Percentiles rank a stretch among this genome's conserved stretches.
These are phyloP conservation scores for Sarcophilus harrisii DNA, from an alignment of 2,797 vertebrate species.

Conservation along the genomic window DNA sequence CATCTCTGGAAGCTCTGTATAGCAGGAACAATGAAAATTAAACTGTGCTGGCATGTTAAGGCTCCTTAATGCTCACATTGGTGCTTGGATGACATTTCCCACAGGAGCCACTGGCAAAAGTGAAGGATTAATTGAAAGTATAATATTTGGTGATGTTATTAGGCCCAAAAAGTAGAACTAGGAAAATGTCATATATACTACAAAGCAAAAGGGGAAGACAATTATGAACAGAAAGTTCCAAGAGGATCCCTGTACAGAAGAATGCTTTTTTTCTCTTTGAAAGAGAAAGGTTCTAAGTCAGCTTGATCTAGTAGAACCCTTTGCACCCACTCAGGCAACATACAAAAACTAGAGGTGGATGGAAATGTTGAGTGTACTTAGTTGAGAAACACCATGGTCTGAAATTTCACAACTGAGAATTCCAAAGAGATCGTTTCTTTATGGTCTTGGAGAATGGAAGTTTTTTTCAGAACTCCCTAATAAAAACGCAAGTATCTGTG, in stretches of 20 bases:
- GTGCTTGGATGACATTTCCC: slow-evolving; percentile 33
- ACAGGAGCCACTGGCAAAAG: not conserved
- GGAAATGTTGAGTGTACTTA: not conserved
- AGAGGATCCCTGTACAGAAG: not conserved
- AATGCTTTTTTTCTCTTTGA: not conserved
- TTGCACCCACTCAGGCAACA: not conserved
- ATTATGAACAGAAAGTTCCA: not conserved
- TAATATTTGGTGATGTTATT: not conserved
- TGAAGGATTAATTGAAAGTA: not conserved
- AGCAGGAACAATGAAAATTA: not conserved
- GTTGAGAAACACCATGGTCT: not conserved
- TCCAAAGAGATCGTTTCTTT: slow-evolving; percentile 62
- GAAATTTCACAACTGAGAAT: not conserved
- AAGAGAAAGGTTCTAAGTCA: slow-evolving; percentile 5
- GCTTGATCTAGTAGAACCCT: not conserved
- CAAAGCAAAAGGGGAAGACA: not conserved
- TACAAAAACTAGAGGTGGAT: not conserved
- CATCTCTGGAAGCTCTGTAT: not conserved
- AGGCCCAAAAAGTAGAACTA: not conserved
- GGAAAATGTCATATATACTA: not conserved
- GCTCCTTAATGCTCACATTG: slow-evolving; percentile 5
- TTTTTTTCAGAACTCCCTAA: slow-evolving; percentile 60
- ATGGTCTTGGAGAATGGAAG: slow-evolving; percentile 64
- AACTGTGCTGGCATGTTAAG: slow-evolving; percentile 18
- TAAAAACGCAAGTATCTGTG: slow-evolving; percentile 71